These are phyloP conservation scores for Cynopterus brachyotis DNA, from an alignment of 2,113 vertebrate species.

Conservation along the genomic window DNA sequence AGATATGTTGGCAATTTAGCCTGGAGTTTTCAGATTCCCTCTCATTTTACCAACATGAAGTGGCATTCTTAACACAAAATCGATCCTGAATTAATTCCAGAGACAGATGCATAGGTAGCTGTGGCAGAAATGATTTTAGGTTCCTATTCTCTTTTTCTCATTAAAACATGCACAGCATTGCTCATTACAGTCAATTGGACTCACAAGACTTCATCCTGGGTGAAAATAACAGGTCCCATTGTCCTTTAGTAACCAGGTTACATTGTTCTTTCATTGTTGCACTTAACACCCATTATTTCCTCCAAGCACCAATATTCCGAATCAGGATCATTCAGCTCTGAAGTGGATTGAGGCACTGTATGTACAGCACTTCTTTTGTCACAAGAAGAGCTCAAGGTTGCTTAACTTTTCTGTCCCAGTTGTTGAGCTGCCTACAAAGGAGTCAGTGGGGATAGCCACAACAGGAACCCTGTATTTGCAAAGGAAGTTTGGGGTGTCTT, in stretches of 20 bases:
- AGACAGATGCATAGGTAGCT: not conserved
- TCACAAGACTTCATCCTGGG: not conserved
- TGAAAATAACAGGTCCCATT: not conserved
- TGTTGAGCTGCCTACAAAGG: not conserved
- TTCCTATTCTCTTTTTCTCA: not conserved
- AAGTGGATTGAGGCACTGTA: not conserved
- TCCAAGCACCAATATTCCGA: not conserved
- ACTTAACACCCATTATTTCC: slow-evolving; percentile 18
- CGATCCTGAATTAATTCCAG: not conserved
- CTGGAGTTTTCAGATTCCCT: not conserved
- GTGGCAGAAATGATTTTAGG: not conserved
- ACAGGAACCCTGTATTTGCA: not conserved
- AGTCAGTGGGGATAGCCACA: not conserved
- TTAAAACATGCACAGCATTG: not conserved
- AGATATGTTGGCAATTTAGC: not conserved
- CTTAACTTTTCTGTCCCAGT: not conserved
- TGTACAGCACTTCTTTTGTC: not conserved
- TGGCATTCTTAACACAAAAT: not conserved
- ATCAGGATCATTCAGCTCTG: not conserved
- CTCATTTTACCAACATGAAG: not conserved
- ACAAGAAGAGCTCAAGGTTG: not conserved
- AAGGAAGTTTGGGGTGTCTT: not conserved
- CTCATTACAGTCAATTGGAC: slow-evolving; percentile 13
- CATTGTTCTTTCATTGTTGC: not conserved
- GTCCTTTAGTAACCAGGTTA: not conserved